Percentiles rank a stretch among this genome's conserved stretches.
Conservation (phyloP, 2,113 vertebrate genomes). For the Lepidothrix coronata region DNA sequence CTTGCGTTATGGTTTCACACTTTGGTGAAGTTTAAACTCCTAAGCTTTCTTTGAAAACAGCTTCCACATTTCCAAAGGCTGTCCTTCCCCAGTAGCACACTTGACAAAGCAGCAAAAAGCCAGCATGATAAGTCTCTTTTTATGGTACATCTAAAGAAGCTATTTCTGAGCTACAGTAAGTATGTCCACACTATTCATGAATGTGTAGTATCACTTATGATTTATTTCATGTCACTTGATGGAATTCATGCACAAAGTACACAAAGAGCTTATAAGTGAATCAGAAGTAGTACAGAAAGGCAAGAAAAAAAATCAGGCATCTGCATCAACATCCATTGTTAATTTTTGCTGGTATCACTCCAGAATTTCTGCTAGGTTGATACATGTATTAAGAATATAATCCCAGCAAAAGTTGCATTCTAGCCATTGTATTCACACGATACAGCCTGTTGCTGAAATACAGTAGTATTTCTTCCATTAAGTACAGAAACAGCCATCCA, state of each 20-base stretch:
- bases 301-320: not conserved
- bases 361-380: not conserved
- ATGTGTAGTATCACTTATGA: not conserved
- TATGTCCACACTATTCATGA: not conserved
- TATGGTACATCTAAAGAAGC: not conserved
- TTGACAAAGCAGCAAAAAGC: not conserved
- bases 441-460: not conserved
- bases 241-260: not conserved
- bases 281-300: not conserved
- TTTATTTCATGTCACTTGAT: not conserved
- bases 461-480: not conserved
- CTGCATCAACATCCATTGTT: not conserved
- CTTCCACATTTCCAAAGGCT: not conserved
- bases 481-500: not conserved
- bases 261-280: not conserved
- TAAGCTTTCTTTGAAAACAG: not conserved
- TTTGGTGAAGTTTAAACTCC: not conserved
- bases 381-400: not conserved
- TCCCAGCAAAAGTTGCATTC: not conserved
- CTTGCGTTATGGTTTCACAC: not conserved
- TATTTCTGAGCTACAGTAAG: not conserved
- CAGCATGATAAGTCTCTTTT: not conserved
- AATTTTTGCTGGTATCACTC: not conserved
- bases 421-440: not conserved
- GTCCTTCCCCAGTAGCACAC: not conserved